These are phyloP conservation scores for Ophthalmolycus amberensis DNA, from an alignment of 2,113 vertebrate genomes.

Conservation along the genomic window DNA sequence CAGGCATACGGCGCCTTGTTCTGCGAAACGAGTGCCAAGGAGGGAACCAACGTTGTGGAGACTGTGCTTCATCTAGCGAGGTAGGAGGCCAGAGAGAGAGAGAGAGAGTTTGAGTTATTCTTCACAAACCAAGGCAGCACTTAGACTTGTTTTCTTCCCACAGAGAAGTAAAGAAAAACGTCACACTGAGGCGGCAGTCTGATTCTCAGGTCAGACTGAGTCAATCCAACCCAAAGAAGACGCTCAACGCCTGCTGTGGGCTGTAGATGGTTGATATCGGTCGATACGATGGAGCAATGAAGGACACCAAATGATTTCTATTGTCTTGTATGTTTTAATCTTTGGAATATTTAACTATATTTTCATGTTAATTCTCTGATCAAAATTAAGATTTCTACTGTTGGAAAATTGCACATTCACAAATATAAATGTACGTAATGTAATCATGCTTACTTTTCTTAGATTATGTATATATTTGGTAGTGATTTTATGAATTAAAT, in stretches of 20 bases:
- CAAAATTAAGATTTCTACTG: constrained; percentile 48
- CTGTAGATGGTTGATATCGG: constrained; percentile 42
- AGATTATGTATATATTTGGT: constrained; percentile 38
- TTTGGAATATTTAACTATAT: constrained; percentile 28
- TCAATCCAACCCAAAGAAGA: constrained; percentile 45
- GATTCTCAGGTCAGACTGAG: constrained; percentile 57
- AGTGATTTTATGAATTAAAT: constrained; percentile 19
- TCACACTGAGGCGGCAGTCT: constrained; percentile 38
- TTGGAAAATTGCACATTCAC: constrained; percentile 33
- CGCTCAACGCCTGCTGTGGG: constrained; percentile 68
- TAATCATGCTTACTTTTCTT: not conserved
- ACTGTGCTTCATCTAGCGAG: constrained; percentile 80
- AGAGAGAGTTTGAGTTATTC: constrained; percentile 5
- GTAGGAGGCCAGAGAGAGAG: constrained; percentile 54
- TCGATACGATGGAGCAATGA: not conserved
- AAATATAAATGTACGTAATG: constrained; percentile 6
- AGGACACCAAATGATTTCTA: constrained; percentile 19
- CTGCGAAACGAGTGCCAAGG: constrained; percentile 85
- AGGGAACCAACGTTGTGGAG: constrained; percentile 79
- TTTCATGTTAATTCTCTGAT: constrained; percentile 26
- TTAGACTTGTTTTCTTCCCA: constrained; percentile 1
- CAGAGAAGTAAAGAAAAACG: constrained; percentile 80
- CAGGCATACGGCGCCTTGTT: constrained; percentile 84
- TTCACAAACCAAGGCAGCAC: constrained; percentile 4
- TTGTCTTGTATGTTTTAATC: constrained; percentile 30